Evolutionary conservation across 2,797 vertebrate species (phyloP), one percentile per base, ranked within the genome.

Genomic region (Sebastes kiyomatsui): DNA sequence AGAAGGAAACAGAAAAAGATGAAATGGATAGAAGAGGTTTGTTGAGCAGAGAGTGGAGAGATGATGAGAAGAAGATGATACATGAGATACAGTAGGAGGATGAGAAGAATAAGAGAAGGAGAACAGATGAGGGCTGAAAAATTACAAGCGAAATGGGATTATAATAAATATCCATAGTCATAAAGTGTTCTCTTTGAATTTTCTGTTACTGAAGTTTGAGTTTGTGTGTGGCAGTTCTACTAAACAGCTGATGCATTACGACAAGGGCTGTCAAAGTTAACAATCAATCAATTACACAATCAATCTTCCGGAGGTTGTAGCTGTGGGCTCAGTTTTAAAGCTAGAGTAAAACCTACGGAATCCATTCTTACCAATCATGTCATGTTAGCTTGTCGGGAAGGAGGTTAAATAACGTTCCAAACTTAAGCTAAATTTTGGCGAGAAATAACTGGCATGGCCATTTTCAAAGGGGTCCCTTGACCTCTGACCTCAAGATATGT

Each of bases 401-500:
- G 42, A 46, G 38, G 14, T 0, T 42, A 6, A 42, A 42, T 16
- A 42, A 42, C 6, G 13, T 0, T 42, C 38, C 38, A 42, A 42
- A 42, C 38, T 42, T 16, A 0, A 0, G 14, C 38, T 6, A 42
- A 6, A 42, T 42, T 42, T 42, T 42, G 38, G 5, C 14, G 5
- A 16, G 14, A 0, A 7, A 46, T 0, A 46, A 46, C 16, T 46
- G 3, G 0, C 42, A 46, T 42, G 38, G 5, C 14, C 38, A 42
- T 46, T 46, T 46, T 46, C 0, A 46, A 46, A 18, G 0, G 42
- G 42, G 42, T 46, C 16, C 6, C 14, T 46, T 0, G 0, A 46
- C 42, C 42, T 14, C 42, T 46, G 42, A 46, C 42, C 42, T 46
- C 42, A 16, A 7, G 42, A 46, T 46, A 0, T 18, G 6, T 46